These are phyloP conservation scores for Marcusenius ussheri DNA, from an alignment of 2,113 vertebrate genomes.

Conservation along the genomic window DNA sequence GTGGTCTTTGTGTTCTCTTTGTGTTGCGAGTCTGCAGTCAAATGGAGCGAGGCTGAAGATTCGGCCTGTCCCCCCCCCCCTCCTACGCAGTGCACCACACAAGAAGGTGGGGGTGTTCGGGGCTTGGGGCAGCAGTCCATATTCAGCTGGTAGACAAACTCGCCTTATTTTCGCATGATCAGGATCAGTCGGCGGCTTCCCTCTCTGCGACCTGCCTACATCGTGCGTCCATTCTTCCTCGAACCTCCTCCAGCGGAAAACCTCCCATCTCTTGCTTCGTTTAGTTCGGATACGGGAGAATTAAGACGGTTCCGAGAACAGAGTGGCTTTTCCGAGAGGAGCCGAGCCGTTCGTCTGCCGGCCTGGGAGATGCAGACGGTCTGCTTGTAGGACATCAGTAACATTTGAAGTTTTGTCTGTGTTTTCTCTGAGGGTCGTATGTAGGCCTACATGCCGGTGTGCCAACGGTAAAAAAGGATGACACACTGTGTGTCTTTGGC, in stretches of 20 bases:
- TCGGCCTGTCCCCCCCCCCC: background rate
- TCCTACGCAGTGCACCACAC: background rate
- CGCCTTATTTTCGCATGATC: background rate
- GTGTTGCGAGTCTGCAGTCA: background rate
- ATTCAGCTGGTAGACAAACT: background rate
- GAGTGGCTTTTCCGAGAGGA: background rate
- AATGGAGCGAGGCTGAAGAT: background rate
- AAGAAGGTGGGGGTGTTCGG: background rate
- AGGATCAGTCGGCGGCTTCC: background rate
- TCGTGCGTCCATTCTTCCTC: background rate
- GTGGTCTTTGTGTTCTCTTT: slow-evolving; percentile 11
- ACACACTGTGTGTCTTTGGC: background rate
- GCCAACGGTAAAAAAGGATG: background rate
- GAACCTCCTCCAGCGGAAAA: background rate
- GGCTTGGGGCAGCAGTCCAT: background rate
- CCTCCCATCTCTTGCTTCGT: background rate
- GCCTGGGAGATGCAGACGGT: background rate
- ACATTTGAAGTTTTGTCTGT: background rate
- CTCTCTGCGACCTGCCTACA: no score
- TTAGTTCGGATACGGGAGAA: background rate
- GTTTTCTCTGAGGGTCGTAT: background rate
- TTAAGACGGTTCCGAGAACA: background rate
- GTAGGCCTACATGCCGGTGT: background rate
- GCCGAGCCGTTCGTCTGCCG: background rate
- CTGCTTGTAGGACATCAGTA: background rate